Evolutionary conservation across 2,888 invertebrate species (phyloP).

Genomic region (Torymus texanus): DNA sequence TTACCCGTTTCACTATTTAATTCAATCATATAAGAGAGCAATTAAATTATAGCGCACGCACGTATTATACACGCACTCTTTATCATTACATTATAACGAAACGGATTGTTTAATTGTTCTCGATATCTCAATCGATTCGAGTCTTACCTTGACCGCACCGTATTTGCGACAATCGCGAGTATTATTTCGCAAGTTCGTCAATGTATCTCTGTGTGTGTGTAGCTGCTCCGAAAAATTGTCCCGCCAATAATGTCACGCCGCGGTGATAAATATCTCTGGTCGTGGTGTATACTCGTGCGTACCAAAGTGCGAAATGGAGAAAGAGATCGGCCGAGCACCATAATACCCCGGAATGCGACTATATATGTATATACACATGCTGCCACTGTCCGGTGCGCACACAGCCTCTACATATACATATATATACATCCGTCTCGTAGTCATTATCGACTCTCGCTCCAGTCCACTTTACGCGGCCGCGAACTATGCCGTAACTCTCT

Average conservation of each 20-base stretch:
- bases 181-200: too few species aligned
- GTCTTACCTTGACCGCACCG: too few species aligned
- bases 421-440: constrained; percentile 24
- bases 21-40: too few species aligned
- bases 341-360: constrained; percentile 39
- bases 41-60: too few species aligned
- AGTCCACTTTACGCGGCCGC: constrained; percentile 1
- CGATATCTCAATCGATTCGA: too few species aligned
- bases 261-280: constrained; percentile 22
- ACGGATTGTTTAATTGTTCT: too few species aligned
- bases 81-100: too few species aligned
- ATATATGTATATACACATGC: not conserved
- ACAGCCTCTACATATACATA: not conserved
- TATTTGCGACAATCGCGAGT: too few species aligned
- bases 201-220: too few species aligned
- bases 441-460: constrained; percentile 42
- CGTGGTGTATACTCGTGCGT: not conserved
- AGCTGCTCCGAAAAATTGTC: not conserved
- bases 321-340: not conserved
- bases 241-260: constrained; percentile 14
- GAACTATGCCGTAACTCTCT: constrained; percentile 36
- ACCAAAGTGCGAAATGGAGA: not conserved
- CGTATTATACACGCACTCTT: too few species aligned
- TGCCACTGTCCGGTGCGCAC: not conserved
- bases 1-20: too few species aligned